Conservation (phyloP, 2,797 vertebrate species). For the Mionectes olivaceus region DNA sequence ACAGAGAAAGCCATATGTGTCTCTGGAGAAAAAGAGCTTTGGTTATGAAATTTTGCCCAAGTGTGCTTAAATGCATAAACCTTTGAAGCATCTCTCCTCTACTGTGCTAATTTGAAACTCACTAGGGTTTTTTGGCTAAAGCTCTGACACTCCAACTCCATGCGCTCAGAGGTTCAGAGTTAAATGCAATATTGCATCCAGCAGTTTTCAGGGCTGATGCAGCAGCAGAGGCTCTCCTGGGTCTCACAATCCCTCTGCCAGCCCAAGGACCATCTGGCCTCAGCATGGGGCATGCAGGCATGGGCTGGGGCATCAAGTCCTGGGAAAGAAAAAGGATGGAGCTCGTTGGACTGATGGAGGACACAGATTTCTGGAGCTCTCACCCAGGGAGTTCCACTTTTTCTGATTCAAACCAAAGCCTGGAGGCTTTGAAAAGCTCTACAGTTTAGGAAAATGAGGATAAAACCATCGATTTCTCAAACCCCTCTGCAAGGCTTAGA, state of each 20-base stretch:
- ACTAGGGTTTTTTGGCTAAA: background rate
- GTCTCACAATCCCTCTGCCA: background rate
- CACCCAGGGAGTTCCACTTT: background rate
- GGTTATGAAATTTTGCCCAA: background rate
- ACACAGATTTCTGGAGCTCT: background rate
- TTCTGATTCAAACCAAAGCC: background rate
- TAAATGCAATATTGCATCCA: background rate
- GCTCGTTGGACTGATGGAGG: background rate
- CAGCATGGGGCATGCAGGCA: background rate
- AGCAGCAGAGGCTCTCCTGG: background rate
- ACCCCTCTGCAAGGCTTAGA: background rate
- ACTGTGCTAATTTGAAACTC: conserved; percentile 4
- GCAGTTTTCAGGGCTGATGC: background rate
- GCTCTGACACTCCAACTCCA: background rate
- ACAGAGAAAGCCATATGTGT: background rate
- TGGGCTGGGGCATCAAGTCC: background rate
- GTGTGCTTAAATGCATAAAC: background rate
- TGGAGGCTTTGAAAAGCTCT: background rate
- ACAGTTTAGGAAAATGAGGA: background rate
- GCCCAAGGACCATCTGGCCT: background rate
- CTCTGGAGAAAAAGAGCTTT: background rate
- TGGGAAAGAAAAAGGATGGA: background rate
- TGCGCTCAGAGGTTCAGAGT: background rate
- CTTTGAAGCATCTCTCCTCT: conserved; percentile 18
- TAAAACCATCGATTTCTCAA: background rate